Base-by-base conservation (phyloP, 1,140 invertebrate species). In the Meloidogyne floridensis region DNA sequence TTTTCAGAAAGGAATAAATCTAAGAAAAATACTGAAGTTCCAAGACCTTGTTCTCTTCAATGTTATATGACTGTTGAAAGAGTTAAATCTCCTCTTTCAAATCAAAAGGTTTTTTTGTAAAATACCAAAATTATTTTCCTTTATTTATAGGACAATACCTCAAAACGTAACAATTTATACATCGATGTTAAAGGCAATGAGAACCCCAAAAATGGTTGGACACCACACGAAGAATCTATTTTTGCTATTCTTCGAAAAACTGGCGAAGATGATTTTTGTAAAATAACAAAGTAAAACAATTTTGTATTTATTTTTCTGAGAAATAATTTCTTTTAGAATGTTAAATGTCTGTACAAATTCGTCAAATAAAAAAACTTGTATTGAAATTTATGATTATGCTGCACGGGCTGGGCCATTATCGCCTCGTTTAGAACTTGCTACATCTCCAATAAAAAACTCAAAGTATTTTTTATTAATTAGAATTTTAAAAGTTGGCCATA, bases 351-450 rank as follows among this genome's bases (percentile, higher is more conserved):
- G 72, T 10, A 83, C 81, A 69, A 42, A 70, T 20, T 42, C 71
- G 13, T 13, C 42, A 65, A 54, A 70, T 18, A 56, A 70, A 15
- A 77, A 80, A 11, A 87, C 85, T 9, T 85, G 84, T 75, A 18
- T 54, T 20, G 85, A 85, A 18, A 47, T 85, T 54, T 87, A 86
- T 75, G 85, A 86, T 20, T 85, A 85, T 54, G 83, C 78, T 20
- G 15, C 76, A 18, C 18, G 85, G 6, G 54, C 82, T 13, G 76
- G 70, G 32, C 84, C 84, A 18, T 59, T 83, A 11, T 85, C 84
- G 10, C 86, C 84, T 2, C 71, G 65, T 47, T 32, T 87, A 13
- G 84, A 85, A 6, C 18, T 84, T 42, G n/a, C 70, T 11, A 42
- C 54, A 2, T 86, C 85, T 43, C 72, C 84, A 53, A 54, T 84